Conservation (phyloP, 64 coral and sea anemone genomes). For the Porites australiensis region DNA sequence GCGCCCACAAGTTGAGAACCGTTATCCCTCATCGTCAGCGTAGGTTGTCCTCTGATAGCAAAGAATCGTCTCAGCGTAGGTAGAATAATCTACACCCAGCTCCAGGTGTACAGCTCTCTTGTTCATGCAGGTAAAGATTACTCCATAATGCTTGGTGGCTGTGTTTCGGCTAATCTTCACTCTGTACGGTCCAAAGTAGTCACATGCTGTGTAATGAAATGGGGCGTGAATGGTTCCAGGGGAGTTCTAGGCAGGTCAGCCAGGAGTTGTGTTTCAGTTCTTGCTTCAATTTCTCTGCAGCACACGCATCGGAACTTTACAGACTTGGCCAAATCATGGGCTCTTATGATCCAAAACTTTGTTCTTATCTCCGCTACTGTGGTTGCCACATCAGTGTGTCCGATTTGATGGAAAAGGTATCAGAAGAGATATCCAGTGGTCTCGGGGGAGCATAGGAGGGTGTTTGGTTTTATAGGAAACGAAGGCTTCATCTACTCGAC, state of each 20-base stretch:
- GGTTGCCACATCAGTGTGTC: too few species aligned
- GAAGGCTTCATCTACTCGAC: too few species aligned
- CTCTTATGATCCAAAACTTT: too few species aligned
- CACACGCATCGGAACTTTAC: too few species aligned
- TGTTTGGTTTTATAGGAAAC: too few species aligned
- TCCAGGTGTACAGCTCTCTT: conserved; percentile 68
- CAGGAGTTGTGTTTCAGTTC: too few species aligned
- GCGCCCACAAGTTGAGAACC: background rate
- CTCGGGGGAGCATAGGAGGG: too few species aligned
- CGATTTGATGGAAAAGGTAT: too few species aligned
- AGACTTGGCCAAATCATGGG: too few species aligned
- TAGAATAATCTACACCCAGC: conserved; percentile 34
- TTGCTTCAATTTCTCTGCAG: too few species aligned
- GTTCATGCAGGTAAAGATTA: conserved; percentile 72
- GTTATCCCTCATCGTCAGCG: conserved; percentile 57
- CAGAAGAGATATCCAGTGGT: too few species aligned
- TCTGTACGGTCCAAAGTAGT: background rate
- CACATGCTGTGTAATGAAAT: conserved; percentile 30
- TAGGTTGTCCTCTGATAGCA: conserved; percentile 38
- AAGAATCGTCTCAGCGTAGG: conserved; percentile 56
- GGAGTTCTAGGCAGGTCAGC: conserved; percentile 42
- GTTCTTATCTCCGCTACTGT: too few species aligned
- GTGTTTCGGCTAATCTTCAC: conserved; percentile 56
- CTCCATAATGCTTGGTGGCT: conserved; percentile 59
- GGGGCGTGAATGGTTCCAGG: conserved; percentile 53